Evolutionary conservation across 2,797 vertebrate species (phyloP), one percentile per base, ranked within the genome.

Genomic region (Holocentrus rufus): DNA sequence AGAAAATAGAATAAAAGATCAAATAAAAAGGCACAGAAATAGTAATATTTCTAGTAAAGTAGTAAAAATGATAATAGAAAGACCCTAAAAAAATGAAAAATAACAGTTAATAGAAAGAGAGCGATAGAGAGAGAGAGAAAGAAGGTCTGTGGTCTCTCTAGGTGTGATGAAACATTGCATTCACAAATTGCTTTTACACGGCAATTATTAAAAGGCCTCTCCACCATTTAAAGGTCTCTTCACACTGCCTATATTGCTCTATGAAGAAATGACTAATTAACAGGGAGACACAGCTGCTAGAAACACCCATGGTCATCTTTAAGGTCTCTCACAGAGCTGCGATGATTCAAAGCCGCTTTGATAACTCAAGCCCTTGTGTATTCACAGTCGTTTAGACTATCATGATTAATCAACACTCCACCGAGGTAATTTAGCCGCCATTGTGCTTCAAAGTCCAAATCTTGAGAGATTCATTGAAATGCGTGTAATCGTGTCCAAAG

Each of bases 261-360:
- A 10, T 30, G 47, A 58, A 58, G 58, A 70, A 61, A 70, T 62
- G 53, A 61, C 53, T 20, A 49, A 70, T 70, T 61, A 61, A 61
- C n/a, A 49, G 4, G 22, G 34, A 61, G 7, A 49, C 5, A 52
- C 46, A 53, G 31, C 55, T 53, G 66, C 56, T 56, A 9, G n/a
- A 42, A 53, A 42, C 65, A 49, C 58, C 54, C 66, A 9, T n/a
- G 52, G 54, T 46, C 66, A 50, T 69, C 42, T 69, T 36, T 36
- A 13, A 18, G 22, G 20, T 9, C n/a, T 27, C 4, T 15, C 31
- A 55, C n/a, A 18, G 66, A n/a, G 23, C 53, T 14, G 11, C 8
- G 50, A 22, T 42, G 63, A 65, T 64, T 50, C 62, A 34, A 22
- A 53, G 47, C 47, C 13, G 47, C 49, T 65, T 14, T 20, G 36